Evolutionary conservation across 2,797 vertebrate genomes (phyloP).

Genomic region (Rhinogobio ventralis): DNA sequence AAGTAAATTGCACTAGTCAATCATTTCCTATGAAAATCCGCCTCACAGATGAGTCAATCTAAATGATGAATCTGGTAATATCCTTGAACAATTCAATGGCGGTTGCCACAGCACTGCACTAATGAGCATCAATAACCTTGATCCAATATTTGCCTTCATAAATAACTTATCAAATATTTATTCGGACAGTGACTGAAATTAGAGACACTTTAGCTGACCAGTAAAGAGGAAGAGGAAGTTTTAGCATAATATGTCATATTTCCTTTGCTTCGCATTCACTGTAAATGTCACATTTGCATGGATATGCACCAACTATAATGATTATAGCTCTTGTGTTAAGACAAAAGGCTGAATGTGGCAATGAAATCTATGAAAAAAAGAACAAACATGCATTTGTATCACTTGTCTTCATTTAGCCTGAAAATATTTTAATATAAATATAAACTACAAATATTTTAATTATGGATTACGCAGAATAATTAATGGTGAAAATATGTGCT

Average conservation of each 20-base stretch:
- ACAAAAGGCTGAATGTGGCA: background rate
- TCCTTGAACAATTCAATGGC: conserved; percentile 32
- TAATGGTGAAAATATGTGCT: background rate
- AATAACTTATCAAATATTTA: conserved; percentile 32
- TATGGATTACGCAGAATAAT: background rate
- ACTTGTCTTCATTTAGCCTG: background rate
- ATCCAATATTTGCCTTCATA: conserved; percentile 58
- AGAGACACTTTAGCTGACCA: conserved; percentile 35
- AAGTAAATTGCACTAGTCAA: conserved; percentile 40
- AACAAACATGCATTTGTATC: background rate
- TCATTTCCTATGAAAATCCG: conserved; percentile 26
- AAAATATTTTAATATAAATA: background rate
- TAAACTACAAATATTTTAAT: background rate
- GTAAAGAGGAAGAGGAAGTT: background rate
- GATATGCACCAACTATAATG: conserved; percentile 22
- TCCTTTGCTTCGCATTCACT: conserved; percentile 7
- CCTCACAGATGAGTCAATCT: conserved; percentile 39
- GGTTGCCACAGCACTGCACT: conserved; percentile 7
- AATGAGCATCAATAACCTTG: conserved; percentile 41
- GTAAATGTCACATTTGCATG: conserved; percentile 59
- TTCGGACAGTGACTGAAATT: conserved; percentile 35
- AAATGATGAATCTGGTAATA: conserved; percentile 44
- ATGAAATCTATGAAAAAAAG: background rate
- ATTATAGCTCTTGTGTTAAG: conserved; percentile 1
- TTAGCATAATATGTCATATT: background rate